Percentiles rank a stretch among this genome's conserved stretches.
These are phyloP conservation scores for Clusia tigrina DNA, from an alignment of 2,888 invertebrate species.

Conservation along the genomic window DNA sequence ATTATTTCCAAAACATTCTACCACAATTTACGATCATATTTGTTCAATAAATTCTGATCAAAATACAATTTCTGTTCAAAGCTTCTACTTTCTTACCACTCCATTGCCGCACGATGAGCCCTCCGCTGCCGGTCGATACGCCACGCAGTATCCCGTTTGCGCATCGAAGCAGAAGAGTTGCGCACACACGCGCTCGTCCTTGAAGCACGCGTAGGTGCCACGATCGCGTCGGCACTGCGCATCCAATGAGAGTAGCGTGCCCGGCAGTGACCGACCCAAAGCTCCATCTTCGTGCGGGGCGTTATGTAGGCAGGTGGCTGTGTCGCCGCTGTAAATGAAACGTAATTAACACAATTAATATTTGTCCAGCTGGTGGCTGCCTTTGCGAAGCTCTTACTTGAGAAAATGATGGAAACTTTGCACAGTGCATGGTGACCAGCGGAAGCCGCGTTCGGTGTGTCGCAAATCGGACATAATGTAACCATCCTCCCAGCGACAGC, in stretches of 20 bases:
- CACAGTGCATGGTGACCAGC: slow-evolving; percentile 93
- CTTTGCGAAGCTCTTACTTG: slow-evolving; percentile 71
- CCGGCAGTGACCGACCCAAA: slow-evolving; percentile 86
- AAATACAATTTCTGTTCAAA: not conserved
- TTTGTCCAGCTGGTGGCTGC: not conserved
- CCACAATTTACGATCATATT: not conserved
- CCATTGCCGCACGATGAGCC: slow-evolving; percentile 93
- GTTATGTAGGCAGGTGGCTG: slow-evolving; percentile 91
- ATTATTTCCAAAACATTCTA: not conserved
- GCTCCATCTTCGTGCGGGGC: slow-evolving; percentile 93
- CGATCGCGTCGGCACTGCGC: slow-evolving; percentile 93
- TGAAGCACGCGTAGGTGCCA: slow-evolving; percentile 84
- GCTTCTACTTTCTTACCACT: slow-evolving; percentile 75
- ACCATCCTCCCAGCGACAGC: slow-evolving; percentile 95
- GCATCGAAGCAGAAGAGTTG: slow-evolving; percentile 95
- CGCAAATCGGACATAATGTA: slow-evolving; percentile 95
- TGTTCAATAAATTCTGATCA: not conserved
- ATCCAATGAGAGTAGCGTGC: slow-evolving; percentile 86
- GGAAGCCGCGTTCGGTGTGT: slow-evolving; percentile 93
- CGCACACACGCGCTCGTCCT: slow-evolving; percentile 94
- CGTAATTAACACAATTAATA: not conserved
- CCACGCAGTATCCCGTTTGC: slow-evolving; percentile 93
- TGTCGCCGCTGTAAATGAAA: slow-evolving; percentile 79
- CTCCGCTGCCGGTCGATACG: slow-evolving; percentile 93
- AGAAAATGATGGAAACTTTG: slow-evolving; percentile 94